These are phyloP conservation scores for Goniozus legneri DNA, from an alignment of 1,140 invertebrate species.

Conservation along the genomic window DNA sequence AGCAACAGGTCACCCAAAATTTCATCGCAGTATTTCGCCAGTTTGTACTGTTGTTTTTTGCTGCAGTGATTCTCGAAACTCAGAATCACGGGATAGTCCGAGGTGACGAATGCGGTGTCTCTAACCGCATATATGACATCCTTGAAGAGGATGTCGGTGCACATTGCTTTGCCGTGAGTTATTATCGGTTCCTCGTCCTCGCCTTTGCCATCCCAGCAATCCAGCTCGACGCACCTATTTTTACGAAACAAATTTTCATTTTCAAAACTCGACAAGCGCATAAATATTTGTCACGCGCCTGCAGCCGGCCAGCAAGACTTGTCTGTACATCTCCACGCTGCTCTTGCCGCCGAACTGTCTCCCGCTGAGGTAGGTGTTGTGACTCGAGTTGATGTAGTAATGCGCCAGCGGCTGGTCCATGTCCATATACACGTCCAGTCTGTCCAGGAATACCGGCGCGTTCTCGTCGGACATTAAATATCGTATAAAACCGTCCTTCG, in stretches of 20 bases:
- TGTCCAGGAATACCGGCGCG: conserved; percentile 95
- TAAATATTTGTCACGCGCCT: conserved; percentile 55
- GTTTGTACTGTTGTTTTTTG: conserved; percentile 94
- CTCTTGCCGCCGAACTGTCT: conserved; percentile 96
- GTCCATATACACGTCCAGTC: conserved; percentile 95
- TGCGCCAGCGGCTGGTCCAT: conserved; percentile 97
- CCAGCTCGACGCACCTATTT: conserved; percentile 87
- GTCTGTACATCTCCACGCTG: conserved; percentile 97
- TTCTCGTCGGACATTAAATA: conserved; percentile 99
- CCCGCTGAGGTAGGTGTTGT: conserved; percentile 96
- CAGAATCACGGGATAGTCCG: conserved; percentile 95
- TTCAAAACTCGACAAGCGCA: neutral
- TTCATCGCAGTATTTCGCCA: conserved; percentile 99
- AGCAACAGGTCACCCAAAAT: conserved; percentile 89
- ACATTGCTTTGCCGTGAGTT: conserved; percentile 99
- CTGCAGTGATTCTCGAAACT: conserved; percentile 99
- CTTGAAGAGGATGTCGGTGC: conserved; percentile 98
- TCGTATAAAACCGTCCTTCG: conserved; percentile 91
- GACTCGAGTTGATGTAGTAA: conserved; percentile 99
- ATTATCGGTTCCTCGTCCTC: conserved; percentile 99
- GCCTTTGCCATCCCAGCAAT: conserved; percentile 98
- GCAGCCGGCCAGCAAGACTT: conserved; percentile 91
- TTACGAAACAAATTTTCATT: neutral
- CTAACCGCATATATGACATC: conserved; percentile 96
- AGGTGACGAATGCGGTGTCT: conserved; percentile 97